A percentile compares a stretch with the other conserved stretches of the same genome.
phyloP scores from a whole-genome alignment of 2,797 vertebrate genomes.

The Hyperoplus immaculatus region DNA sequence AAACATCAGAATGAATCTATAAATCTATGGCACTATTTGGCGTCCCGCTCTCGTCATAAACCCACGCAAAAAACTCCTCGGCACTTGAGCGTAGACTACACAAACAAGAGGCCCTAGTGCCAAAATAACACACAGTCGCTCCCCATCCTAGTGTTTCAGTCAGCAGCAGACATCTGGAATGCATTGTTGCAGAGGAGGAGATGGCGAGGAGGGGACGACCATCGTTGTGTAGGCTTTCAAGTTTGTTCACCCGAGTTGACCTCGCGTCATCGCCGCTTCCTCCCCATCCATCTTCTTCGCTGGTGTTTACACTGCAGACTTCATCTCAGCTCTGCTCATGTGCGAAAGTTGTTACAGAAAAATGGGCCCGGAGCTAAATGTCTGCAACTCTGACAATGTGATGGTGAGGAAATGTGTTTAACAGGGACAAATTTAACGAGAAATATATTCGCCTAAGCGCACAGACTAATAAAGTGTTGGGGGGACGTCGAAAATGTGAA shows the following conservation, averaged over 20 bases:
- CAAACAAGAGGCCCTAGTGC: constrained; percentile 54
- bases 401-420: constrained; percentile 54
- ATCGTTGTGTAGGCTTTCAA: constrained; percentile 32
- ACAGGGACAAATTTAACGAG: constrained; percentile 34
- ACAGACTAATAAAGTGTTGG: constrained; percentile 26
- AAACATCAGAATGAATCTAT: constrained; percentile 68
- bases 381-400: constrained; percentile 25
- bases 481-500: not conserved
- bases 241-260: constrained; percentile 48
- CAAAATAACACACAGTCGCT: constrained; percentile 61
- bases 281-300: constrained; percentile 8
- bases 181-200: constrained; percentile 47
- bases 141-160: constrained; percentile 54
- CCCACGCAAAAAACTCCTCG: constrained; percentile 41
- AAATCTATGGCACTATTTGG: constrained; percentile 60
- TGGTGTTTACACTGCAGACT: constrained; percentile 21
- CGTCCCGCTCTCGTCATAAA: constrained; percentile 48
- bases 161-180: constrained; percentile 62
- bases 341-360: not conserved
- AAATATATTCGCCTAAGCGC: constrained; percentile 31
- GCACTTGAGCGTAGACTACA: constrained; percentile 64
- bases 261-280: constrained; percentile 8
- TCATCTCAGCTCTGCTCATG: not conserved
- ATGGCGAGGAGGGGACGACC: constrained; percentile 31
- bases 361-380: not conserved